A percentile compares a stretch with the other conserved stretches of the same genome.
These are phyloP conservation scores for Holothuria leucospilota DNA, from an alignment of 53 echinoderm and acorn worm species.

Conservation along the genomic window DNA sequence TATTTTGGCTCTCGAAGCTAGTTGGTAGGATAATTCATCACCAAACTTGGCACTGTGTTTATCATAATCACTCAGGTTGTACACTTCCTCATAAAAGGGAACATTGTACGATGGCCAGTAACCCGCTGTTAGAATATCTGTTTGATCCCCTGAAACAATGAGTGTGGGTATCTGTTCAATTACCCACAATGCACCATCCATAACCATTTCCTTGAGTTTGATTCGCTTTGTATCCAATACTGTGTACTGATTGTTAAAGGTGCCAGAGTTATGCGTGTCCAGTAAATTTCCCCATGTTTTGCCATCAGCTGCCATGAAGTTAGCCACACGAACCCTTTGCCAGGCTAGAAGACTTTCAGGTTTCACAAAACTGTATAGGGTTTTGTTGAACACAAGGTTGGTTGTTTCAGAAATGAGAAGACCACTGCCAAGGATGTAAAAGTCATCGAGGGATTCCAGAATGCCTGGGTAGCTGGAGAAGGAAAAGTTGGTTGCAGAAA, in stretches of 20 bases:
- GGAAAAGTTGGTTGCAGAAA: constrained; percentile 23
- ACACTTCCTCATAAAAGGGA: constrained; percentile 46
- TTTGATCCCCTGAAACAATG: constrained; percentile 35
- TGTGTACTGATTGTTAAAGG: constrained; percentile 37
- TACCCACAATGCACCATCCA: constrained; percentile 48
- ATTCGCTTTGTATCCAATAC: constrained; percentile 2
- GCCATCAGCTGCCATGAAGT: constrained; percentile 80
- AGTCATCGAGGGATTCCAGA: constrained; percentile 88
- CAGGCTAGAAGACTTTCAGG: constrained; percentile 83
- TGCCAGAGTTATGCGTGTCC: constrained; percentile 77
- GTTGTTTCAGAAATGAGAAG: constrained; percentile 90
- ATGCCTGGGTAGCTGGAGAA: constrained; percentile 92
- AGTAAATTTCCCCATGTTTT: constrained; percentile 76
- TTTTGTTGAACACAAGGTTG: constrained; percentile 80
- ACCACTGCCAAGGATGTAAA: constrained; percentile 81
- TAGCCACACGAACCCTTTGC: constrained; percentile 89
- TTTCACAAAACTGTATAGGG: constrained; percentile 73
- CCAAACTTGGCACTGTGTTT: constrained; percentile 51
- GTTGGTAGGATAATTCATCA: constrained; percentile 71
- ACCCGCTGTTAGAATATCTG: constrained; percentile 4
- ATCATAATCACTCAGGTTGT: constrained; percentile 83
- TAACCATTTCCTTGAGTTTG: neutral
- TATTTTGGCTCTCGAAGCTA: constrained; percentile 84
- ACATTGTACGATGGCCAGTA: neutral
- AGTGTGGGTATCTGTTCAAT: constrained; percentile 42